Percentiles rank a stretch among this genome's conserved stretches.
Conservation (phyloP, 2,888 invertebrate species). For the Deilephila elpenor region DNA sequence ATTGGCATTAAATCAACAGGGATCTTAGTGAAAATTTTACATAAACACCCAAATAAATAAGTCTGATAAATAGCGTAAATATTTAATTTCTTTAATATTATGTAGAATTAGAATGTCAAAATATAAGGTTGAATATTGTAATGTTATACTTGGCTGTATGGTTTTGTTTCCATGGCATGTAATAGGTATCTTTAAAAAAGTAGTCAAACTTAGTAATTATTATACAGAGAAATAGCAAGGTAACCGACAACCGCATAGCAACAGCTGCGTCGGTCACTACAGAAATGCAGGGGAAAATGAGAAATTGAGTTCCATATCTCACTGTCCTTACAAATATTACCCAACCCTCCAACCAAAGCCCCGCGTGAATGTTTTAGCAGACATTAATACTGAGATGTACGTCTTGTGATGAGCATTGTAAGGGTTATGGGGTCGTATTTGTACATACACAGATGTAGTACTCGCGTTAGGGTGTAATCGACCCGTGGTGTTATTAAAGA, state of each 20-base stretch:
- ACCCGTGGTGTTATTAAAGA: too few species aligned
- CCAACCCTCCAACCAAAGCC: not conserved
- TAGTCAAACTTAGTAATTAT: not conserved
- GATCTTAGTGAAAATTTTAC: too few species aligned
- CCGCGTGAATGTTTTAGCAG: slow-evolving; percentile 17
- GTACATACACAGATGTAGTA: not conserved
- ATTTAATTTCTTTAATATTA: too few species aligned
- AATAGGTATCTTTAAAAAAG: not conserved
- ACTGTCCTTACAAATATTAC: slow-evolving; percentile 10
- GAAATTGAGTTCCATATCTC: slow-evolving; percentile 9
- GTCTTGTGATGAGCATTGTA: not conserved
- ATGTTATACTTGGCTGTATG: too few species aligned
- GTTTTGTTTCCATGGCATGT: not conserved
- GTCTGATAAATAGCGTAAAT: too few species aligned
- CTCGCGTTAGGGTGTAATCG: too few species aligned
- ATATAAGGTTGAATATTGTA: too few species aligned
- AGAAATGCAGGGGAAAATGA: slow-evolving; percentile 7
- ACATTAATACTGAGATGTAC: slow-evolving; percentile 1
- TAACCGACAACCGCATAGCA: not conserved
- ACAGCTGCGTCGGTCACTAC: slow-evolving; percentile 3
- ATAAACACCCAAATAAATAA: too few species aligned
- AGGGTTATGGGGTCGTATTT: slow-evolving; percentile 4
- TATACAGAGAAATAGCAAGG: not conserved
- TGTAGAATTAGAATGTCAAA: too few species aligned
- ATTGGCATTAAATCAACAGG: too few species aligned